Conservation (phyloP, 1,140 invertebrate genomes). For the Paraescarpia echinospica region DNA sequence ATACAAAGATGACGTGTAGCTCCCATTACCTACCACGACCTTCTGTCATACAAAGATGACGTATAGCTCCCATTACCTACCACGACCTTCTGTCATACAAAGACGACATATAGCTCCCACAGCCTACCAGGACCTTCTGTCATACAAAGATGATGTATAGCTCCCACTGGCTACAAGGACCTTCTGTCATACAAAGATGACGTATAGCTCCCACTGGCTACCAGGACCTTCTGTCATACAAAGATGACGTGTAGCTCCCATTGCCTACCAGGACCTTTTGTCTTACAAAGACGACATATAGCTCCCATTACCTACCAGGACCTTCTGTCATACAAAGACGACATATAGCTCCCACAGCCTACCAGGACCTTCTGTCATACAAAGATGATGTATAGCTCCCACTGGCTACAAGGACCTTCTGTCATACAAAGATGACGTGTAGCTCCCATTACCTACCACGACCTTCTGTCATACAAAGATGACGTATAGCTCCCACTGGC, state of each 20-base stretch:
- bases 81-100: not conserved
- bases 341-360: not conserved
- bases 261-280: not conserved
- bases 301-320: not conserved
- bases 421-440: not conserved
- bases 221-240: not conserved
- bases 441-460: not conserved
- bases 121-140: not conserved
- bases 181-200: not conserved
- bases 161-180: not conserved
- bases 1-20: not conserved
- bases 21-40: not conserved
- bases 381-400: not conserved
- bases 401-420: not conserved
- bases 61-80: not conserved
- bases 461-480: not conserved
- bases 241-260: not conserved
- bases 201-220: not conserved
- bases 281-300: not conserved
- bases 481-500: not conserved
- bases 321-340: not conserved
- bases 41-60: not conserved
- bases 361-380: not conserved
- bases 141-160: not conserved
- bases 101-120: not conserved